Conservation (phyloP, 2,888 invertebrate genomes). For the Eristalis intricaria region DNA sequence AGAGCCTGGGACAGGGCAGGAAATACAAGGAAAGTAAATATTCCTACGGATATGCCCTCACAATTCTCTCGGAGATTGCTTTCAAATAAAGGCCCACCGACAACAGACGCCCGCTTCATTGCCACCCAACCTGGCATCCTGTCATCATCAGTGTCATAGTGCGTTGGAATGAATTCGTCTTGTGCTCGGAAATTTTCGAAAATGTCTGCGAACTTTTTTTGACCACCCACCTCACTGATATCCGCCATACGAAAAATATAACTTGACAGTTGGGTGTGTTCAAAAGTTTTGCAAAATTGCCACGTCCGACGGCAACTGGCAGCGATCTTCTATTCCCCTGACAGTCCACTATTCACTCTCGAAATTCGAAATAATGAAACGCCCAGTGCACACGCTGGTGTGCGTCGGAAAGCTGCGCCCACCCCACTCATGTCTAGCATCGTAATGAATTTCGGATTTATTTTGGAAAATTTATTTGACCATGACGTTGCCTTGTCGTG, state of each 20-base stretch:
- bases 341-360: too few relatives aligned
- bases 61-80: neutral
- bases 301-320: neutral
- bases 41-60: neutral
- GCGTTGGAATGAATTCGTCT: neutral
- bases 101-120: neutral
- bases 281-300: neutral
- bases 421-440: neutral
- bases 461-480: constrained; percentile 59
- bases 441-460: constrained; percentile 48
- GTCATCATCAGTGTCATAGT: neutral
- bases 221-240: too few relatives aligned
- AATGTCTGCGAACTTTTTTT: too few relatives aligned
- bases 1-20: neutral
- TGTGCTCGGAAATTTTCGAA: neutral
- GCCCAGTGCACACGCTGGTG: neutral
- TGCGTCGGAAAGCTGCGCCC: neutral
- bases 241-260: too few relatives aligned
- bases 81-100: neutral
- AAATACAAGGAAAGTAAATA: neutral
- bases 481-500: constrained; percentile 47
- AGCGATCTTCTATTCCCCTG: neutral
- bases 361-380: neutral
- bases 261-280: neutral
- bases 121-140: neutral